Evolutionary conservation across 2,888 invertebrate species (phyloP).

Genomic region (Kryphioiulus occultus): DNA sequence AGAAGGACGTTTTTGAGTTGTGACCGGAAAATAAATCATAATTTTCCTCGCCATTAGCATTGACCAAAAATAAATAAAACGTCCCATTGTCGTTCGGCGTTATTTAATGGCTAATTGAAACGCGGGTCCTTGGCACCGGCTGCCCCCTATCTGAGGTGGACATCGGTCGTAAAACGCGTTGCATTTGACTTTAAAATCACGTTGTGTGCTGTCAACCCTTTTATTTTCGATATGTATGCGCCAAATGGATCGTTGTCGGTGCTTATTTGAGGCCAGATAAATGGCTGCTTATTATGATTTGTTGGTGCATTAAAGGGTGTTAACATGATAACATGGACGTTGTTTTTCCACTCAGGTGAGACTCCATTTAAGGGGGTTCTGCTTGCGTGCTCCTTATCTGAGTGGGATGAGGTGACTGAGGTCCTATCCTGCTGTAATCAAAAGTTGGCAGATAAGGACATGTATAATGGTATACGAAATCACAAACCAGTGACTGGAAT

Average conservation of each 20-base stretch:
- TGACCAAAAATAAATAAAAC: neutral
- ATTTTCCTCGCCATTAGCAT: slow-evolving; percentile 15
- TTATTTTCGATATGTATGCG: neutral
- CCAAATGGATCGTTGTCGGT: neutral
- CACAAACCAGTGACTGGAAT: too few species aligned
- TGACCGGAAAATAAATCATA: slow-evolving; percentile 23
- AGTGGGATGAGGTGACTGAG: neutral
- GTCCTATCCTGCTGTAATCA: neutral
- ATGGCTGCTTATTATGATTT: slow-evolving; percentile 23
- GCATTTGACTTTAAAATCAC: neutral
- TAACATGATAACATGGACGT: slow-evolving; percentile 10
- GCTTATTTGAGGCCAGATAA: slow-evolving; percentile 23
- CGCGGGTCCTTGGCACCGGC: neutral
- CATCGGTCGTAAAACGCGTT: slow-evolving; percentile 10
- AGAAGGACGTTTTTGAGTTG: slow-evolving; percentile 16
- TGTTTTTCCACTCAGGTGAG: neutral
- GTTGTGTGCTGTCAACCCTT: slow-evolving; percentile 8
- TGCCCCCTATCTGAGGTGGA: neutral
- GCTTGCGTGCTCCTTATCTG: neutral
- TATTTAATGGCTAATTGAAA: slow-evolving; percentile 8
- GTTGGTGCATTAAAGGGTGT: slow-evolving; percentile 16
- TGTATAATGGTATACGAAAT: too few species aligned
- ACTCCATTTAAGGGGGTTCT: neutral
- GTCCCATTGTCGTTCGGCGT: neutral
- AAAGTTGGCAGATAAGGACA: neutral